Percentiles rank a stretch among this genome's conserved stretches.
These are phyloP conservation scores for Antennarius striatus DNA, from an alignment of 2,113 vertebrate genomes.

Conservation along the genomic window DNA sequence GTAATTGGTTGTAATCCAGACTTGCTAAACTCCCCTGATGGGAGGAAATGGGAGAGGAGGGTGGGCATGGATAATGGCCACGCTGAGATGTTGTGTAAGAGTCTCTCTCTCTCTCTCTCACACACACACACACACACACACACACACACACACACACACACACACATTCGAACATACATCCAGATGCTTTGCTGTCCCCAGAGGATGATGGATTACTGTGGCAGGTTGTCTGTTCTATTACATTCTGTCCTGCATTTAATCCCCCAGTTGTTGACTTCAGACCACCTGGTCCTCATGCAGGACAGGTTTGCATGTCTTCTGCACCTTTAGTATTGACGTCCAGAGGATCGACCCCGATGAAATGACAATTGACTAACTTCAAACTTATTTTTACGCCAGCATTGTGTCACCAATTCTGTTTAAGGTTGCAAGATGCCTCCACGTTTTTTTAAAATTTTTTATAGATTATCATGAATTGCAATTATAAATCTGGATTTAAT, in stretches of 20 bases:
- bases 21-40: conserved; percentile 62
- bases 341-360: no score
- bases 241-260: conserved; percentile 35
- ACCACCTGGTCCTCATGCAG: no score
- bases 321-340: no score
- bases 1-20: conserved; percentile 75
- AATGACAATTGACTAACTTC: no score
- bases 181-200: conserved; percentile 32
- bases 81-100: conserved; percentile 56
- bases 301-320: no score
- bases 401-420: no score
- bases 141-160: neutral
- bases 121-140: no score
- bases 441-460: no score
- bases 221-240: conserved; percentile 44
- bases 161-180: conserved; percentile 30
- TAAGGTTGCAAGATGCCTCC: no score
- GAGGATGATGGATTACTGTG: conserved; percentile 46
- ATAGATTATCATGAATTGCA: no score
- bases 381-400: no score
- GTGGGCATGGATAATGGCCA: conserved; percentile 53
- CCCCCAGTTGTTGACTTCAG: neutral
- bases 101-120: conserved; percentile 8
- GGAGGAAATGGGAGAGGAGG: conserved; percentile 49
- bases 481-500: no score